phyloP scores from a whole-genome alignment of 2,797 vertebrate genomes.

The Brotula barbata region DNA sequence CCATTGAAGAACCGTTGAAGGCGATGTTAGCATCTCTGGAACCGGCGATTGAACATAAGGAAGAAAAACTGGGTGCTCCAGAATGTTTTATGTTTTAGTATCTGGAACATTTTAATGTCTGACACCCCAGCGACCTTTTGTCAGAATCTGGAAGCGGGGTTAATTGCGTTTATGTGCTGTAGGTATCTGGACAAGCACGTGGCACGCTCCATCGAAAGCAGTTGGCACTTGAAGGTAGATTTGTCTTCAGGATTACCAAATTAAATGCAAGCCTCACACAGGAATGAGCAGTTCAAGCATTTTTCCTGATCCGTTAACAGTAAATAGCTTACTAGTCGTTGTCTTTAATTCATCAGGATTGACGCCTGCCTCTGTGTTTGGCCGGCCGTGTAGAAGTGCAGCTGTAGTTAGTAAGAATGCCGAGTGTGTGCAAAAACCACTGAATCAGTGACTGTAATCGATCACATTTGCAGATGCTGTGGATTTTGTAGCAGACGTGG shows the following conservation, averaged over 20 bases:
- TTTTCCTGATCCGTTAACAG: slow-evolving; percentile 36
- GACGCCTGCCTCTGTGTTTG: slow-evolving; percentile 45
- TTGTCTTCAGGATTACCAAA: slow-evolving; percentile 29
- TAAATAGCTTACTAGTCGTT: slow-evolving; percentile 34
- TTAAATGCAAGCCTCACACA: slow-evolving; percentile 24
- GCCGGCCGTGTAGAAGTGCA: slow-evolving; percentile 45
- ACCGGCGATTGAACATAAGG: not conserved
- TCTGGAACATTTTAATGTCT: slow-evolving; percentile 18
- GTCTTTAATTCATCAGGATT: slow-evolving; percentile 41
- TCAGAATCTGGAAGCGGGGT: slow-evolving; percentile 30
- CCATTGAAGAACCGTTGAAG: not conserved
- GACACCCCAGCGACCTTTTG: slow-evolving; percentile 28
- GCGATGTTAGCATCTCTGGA: not conserved
- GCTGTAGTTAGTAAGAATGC: slow-evolving; percentile 37
- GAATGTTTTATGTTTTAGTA: slow-evolving; percentile 18
- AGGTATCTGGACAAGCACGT: slow-evolving; percentile 30
- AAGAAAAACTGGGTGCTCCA: slow-evolving; percentile 5
- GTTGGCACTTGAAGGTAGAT: slow-evolving; percentile 11
- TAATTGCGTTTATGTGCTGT: slow-evolving; percentile 43
- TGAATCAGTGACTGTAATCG: slow-evolving; percentile 44
- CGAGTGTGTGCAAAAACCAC: slow-evolving; percentile 43
- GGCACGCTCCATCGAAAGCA: slow-evolving; percentile 25
- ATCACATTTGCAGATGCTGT: slow-evolving; percentile 56
- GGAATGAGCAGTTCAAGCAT: slow-evolving; percentile 22
- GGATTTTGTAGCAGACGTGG: slow-evolving; percentile 48